Evolutionary conservation across 2,113 vertebrate species (phyloP), one percentile per base, ranked within the genome.

Genomic region (Rhinolophus ferrumequinum): DNA sequence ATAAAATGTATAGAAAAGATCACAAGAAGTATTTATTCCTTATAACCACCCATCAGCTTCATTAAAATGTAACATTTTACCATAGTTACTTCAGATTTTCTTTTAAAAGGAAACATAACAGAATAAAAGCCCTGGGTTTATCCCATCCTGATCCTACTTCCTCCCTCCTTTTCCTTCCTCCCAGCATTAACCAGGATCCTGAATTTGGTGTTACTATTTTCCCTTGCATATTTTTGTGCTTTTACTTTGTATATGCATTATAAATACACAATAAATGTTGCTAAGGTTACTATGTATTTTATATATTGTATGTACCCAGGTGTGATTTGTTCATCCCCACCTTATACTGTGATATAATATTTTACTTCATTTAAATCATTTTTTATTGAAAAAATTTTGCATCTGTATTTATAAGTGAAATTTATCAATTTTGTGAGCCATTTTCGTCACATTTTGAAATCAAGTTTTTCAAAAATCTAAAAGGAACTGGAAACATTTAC

Each of bases 41-140:
- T 66, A 5, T 75, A 73, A 38, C 5, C 21, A 67, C 22, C 14
- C 9, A 85, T 30, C 21, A 69, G 8, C 7, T 66, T 9, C 60
- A 79, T 30, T 76, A 73, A 90, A 90, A 66, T 18, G 50, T 88
- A 88, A 56, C 44, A 81, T 72, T 94, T 88, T 69, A 8, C 60
- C 38, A 64, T 56, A 26, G 13, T 76, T 88, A 77, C 12, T 66
- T 84, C 3, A 86, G 18, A 54, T 90, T 72, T 72, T 77, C 41
- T 82, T 33, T 81, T 60, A 79, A 58, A 58, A 83, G 24, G 41
- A 5, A 44, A 5, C 41, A 7, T 44, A 44, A 44, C 41, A 44
- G 41, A 44, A 44, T 60, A 44, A 75, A 52, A 58, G 38, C 33
- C 30, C 26, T 72, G 33, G 50, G 38, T 72, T 92, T 60, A 66